A percentile compares a stretch with the other conserved stretches of the same genome.
Evolutionary conservation across 2,797 vertebrate genomes (phyloP).

Genomic region (Uromys caudimaculatus): DNA sequence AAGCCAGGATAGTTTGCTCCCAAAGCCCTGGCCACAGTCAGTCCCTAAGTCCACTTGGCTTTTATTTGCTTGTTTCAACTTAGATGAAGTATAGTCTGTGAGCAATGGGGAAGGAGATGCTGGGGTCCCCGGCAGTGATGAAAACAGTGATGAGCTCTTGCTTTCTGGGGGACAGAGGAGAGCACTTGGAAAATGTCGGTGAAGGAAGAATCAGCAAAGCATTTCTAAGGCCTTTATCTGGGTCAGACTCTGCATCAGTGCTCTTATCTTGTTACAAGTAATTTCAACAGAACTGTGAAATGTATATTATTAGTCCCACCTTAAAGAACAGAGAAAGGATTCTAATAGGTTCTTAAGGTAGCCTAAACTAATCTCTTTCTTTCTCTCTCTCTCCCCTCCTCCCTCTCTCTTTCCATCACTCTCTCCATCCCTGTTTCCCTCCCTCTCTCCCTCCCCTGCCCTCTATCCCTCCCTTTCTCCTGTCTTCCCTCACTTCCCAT

Average conservation of each 20-base stretch:
- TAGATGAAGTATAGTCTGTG: background rate
- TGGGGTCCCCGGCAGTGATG: background rate
- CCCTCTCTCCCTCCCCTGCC: background rate
- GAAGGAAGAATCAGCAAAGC: background rate
- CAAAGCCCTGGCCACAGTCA: background rate
- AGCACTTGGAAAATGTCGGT: background rate
- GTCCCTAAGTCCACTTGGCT: background rate
- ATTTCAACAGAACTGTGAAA: background rate
- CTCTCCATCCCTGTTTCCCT: background rate
- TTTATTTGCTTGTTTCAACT: constrained; percentile 3
- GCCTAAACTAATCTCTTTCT: background rate
- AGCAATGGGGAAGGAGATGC: background rate
- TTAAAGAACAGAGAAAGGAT: background rate
- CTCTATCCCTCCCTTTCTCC: background rate
- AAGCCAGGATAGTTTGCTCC: background rate
- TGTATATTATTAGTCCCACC: background rate
- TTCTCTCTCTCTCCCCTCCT: rapidly evolving
- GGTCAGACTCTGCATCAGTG: background rate
- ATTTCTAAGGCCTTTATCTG: background rate
- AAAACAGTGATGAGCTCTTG: background rate
- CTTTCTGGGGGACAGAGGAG: background rate
- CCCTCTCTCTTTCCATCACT: too few relatives aligned
- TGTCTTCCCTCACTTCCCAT: too few relatives aligned
- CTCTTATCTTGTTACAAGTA: background rate
- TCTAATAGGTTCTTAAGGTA: background rate